Conservation (phyloP, 2,113 vertebrate genomes). For the Chelonoidis abingdonii region DNA sequence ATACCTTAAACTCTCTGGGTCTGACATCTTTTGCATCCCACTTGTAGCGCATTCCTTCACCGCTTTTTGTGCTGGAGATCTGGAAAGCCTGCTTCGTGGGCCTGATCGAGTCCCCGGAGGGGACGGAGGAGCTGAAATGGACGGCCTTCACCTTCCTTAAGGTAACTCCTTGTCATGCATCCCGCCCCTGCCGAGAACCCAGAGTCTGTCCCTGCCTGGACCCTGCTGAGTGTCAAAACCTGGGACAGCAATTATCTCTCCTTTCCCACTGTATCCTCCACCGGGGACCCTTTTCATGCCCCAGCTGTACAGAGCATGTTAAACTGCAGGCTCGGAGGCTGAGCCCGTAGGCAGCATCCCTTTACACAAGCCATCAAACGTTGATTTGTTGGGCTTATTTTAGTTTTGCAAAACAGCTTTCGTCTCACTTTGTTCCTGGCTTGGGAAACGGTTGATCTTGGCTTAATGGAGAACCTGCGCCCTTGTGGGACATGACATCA, state of each 20-base stretch:
- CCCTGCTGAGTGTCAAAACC: neutral
- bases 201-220: accelerated
- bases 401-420: neutral
- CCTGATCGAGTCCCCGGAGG: slow-evolving; percentile 97
- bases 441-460: accelerated
- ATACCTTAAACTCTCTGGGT: neutral
- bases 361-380: accelerated
- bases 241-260: neutral
- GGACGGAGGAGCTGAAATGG: slow-evolving; percentile 98
- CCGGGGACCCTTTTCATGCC: accelerated
- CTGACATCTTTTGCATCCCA: neutral
- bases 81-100: slow-evolving; percentile 99
- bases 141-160: slow-evolving; percentile 98
- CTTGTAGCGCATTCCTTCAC: slow-evolving; percentile 88
- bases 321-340: neutral
- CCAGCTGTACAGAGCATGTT: neutral
- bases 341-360: neutral
- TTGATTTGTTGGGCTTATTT: neutral
- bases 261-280: accelerated
- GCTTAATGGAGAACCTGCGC: neutral
- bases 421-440: neutral
- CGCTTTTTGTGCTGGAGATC: slow-evolving; percentile 94
- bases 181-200: neutral
- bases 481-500: neutral
- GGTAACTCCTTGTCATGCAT: slow-evolving; percentile 69